A percentile compares a stretch with the other conserved stretches of the same genome.
Conservation (phyloP, 2,888 invertebrate genomes). For the Sussaba pulchella region DNA sequence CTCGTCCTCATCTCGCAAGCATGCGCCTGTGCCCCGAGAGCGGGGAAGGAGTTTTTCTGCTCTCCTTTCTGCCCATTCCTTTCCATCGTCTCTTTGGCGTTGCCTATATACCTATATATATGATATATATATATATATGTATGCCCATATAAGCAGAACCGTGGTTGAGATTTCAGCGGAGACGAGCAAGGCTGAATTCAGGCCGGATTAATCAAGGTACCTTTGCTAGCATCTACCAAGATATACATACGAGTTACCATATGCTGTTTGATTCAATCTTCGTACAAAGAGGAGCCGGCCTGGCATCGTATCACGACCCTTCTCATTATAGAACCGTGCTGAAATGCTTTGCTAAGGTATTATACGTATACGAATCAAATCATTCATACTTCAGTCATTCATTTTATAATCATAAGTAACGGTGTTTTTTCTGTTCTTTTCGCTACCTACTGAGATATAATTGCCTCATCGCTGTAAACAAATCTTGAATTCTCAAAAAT, state of each 20-base stretch:
- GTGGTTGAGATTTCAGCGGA: constrained; percentile 23
- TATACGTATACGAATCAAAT: no score
- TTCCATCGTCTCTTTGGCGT: constrained; percentile 47
- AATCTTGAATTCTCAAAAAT: no score
- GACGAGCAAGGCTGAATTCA: constrained; percentile 30
- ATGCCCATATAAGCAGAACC: constrained; percentile 34
- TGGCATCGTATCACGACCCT: background rate
- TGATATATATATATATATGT: no score
- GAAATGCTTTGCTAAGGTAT: background rate
- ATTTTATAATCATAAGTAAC: no score
- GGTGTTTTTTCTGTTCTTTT: no score
- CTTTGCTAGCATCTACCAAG: constrained; percentile 18
- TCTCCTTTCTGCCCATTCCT: constrained; percentile 30
- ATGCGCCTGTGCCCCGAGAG: constrained; percentile 41
- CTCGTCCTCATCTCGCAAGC: constrained; percentile 43
- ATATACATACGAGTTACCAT: constrained; percentile 36
- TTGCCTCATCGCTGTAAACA: no score
- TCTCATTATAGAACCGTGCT: background rate
- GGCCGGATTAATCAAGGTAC: constrained; percentile 53
- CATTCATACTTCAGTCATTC: no score
- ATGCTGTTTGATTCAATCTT: constrained; percentile 37
- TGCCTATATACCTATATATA: no score
- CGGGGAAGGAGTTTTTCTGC: constrained; percentile 50
- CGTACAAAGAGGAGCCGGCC: constrained; percentile 15
- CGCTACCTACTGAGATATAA: no score